Conservation (phyloP, 2,113 vertebrate genomes). For the Struthio camelus region DNA sequence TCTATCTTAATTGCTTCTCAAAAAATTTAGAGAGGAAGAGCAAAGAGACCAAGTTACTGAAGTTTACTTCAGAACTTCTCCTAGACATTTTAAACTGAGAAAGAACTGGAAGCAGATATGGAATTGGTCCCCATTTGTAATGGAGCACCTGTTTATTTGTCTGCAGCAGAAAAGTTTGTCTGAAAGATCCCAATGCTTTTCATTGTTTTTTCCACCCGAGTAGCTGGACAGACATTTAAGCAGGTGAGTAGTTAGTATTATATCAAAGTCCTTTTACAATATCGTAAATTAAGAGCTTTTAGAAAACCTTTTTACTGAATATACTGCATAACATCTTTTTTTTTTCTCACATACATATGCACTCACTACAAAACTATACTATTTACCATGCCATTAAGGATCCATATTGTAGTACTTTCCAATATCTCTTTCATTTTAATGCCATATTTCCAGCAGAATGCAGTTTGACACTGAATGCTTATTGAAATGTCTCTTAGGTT, state of each 20-base stretch:
- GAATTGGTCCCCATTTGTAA: not conserved
- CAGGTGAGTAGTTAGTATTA: not conserved
- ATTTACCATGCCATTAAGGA: not conserved
- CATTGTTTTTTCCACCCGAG: fast-evolving
- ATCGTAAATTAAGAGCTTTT: not conserved
- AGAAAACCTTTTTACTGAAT: not conserved
- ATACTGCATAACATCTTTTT: not conserved
- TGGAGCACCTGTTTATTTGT: not conserved
- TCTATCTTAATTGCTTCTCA: not conserved
- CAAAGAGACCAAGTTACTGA: not conserved
- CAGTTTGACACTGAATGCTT: not conserved
- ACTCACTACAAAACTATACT: not conserved
- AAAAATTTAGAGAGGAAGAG: not conserved
- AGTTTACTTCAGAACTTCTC: not conserved
- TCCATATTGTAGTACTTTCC: not conserved
- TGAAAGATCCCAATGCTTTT: not conserved
- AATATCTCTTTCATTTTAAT: not conserved
- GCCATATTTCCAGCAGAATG: not conserved
- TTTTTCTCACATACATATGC: fast-evolving
- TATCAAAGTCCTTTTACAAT: not conserved
- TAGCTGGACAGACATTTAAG: not conserved
- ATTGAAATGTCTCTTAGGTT: not conserved
- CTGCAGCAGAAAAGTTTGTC: not conserved
- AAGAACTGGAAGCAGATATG: not conserved
- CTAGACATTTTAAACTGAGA: not conserved